Evolutionary conservation across 2,113 vertebrate genomes (phyloP), one percentile per base, ranked within the genome.

Genomic region (Chaetodon trifascialis): DNA sequence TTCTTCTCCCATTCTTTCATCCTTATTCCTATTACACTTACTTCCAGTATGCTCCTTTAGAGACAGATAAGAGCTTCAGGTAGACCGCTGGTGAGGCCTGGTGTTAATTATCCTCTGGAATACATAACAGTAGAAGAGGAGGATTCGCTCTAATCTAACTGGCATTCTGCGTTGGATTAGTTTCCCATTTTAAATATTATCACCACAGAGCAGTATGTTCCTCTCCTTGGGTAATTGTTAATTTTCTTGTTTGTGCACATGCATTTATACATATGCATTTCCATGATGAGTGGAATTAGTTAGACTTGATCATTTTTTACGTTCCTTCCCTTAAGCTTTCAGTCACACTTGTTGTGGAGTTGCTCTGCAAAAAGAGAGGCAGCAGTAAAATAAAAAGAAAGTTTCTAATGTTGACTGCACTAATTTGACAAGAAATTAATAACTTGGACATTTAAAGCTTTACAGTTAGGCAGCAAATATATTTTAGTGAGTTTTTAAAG

Each of bases 61-160:
- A 55, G 62, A 25, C 34, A 0, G 73, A 73, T 66, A 68, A 51
- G 44, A 76, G 71, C 38, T 62, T 42, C 80, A 76, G 54, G 81
- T 79, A 63, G 42, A 51, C 76, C 42, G 55, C 70, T 5, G 1
- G 14, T 2, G 10, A 64, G 68, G 66, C 46, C 42, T 69, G 58
- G 47, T 74, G 52, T 78, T 86, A 67, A 87, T 88, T 78, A 86
- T 66, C 73, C 65, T 4, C 21, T 60, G 51, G 60, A 67, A 25
- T 83, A 49, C 54, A 47, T 73, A 44, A 74, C 52, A 68, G 44
- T 59, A 70, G 69, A 83, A 54, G 40, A 11, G 60, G 42, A 79
- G 71, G 64, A 83, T 91, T 72, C 62, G n/a, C 58, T 15, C 21
- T 56, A 64, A 78, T 84, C 65, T 82, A 84, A 76, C 84, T 51